phyloP scores from a whole-genome alignment of 2,797 vertebrate species.

The Labroides dimidiatus region DNA sequence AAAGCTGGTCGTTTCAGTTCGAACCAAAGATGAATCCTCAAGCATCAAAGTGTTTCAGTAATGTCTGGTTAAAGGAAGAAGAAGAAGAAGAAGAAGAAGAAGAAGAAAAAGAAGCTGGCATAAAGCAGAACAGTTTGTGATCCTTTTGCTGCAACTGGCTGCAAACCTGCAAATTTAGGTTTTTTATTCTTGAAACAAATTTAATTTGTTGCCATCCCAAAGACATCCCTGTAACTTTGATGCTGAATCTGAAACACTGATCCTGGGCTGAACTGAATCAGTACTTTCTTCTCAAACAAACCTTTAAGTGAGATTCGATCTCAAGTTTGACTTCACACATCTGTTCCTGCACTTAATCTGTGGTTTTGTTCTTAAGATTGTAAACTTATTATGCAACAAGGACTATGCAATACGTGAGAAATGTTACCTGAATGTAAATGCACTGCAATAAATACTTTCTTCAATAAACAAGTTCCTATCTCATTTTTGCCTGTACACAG shows the following conservation, averaged over 20 bases:
- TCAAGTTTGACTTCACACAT: background rate
- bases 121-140: no score
- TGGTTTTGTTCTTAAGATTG: conserved; percentile 48
- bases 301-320: conserved; percentile 12
- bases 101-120: no score
- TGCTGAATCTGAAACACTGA: background rate
- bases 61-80: background rate
- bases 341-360: conserved; percentile 12
- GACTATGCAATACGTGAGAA: conserved; percentile 58
- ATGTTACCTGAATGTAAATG: conserved; percentile 77
- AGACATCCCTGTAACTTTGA: no score
- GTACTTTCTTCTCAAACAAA: conserved; percentile 30
- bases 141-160: no score
- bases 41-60: background rate
- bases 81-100: no score
- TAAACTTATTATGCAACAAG: conserved; percentile 62
- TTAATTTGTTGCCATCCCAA: no score
- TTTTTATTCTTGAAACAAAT: no score
- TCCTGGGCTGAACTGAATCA: conserved; percentile 14
- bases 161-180: no score
- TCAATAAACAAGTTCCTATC: background rate
- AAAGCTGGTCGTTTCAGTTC: background rate
- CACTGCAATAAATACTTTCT: conserved; percentile 76
- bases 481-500: background rate
- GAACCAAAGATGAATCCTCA: background rate